Evolutionary conservation across 2,113 vertebrate species (phyloP).

Genomic region (Salvelinus alpinus): DNA sequence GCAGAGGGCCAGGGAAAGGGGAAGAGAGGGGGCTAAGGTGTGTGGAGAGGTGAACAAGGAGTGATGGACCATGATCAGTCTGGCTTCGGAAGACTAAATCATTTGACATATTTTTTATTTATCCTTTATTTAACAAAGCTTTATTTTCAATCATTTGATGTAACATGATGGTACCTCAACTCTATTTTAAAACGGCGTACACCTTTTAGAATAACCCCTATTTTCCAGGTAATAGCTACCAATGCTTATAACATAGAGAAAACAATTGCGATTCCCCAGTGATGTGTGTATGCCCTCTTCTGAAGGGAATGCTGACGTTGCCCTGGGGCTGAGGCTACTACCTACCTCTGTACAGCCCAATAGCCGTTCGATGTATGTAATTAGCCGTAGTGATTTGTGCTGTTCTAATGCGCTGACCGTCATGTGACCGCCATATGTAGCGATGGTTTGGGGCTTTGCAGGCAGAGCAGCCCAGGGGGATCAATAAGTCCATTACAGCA

Average conservation of each 20-base stretch:
- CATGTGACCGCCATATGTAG: constrained; percentile 25
- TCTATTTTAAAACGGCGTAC: not conserved
- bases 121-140: no score
- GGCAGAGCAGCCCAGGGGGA: constrained; percentile 33
- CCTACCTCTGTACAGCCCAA: not conserved
- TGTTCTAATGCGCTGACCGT: constrained; percentile 26
- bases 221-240: not conserved
- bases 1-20: not conserved
- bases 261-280: not conserved
- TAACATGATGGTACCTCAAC: not conserved
- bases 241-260: not conserved
- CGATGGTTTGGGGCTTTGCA: constrained; percentile 36
- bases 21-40: not conserved
- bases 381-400: constrained; percentile 6
- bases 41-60: not conserved
- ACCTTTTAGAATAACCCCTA: not conserved
- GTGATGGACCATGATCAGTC: not conserved
- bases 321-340: constrained; percentile 3
- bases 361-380: constrained; percentile 18
- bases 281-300: constrained; percentile 8
- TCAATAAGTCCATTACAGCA: constrained; percentile 27
- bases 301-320: constrained; percentile 33
- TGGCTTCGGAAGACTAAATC: not conserved
- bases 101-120: no score
- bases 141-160: not conserved